Evolutionary conservation across 2,113 vertebrate genomes (phyloP).

Genomic region (Tautogolabrus adspersus): DNA sequence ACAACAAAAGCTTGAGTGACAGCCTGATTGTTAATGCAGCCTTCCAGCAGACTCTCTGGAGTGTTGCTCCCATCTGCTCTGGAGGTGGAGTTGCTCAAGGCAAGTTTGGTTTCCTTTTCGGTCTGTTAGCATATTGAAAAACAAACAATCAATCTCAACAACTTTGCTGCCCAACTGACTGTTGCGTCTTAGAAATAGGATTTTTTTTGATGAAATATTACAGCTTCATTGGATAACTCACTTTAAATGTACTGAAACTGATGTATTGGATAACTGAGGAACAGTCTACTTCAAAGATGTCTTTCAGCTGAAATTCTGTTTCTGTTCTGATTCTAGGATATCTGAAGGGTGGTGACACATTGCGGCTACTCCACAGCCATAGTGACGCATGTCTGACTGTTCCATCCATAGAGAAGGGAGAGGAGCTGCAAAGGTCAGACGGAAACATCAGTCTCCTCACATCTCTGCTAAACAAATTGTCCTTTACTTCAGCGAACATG

Average conservation of each 20-base stretch:
- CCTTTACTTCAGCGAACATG: conserved; percentile 3
- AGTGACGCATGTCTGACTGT: conserved; percentile 94
- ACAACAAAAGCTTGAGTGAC: conserved; percentile 69
- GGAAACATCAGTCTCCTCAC: background rate
- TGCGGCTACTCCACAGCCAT: conserved; percentile 91
- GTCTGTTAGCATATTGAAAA: conserved; percentile 17
- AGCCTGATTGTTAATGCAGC: conserved; percentile 91
- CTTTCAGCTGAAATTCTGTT: background rate
- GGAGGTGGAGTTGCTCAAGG: conserved; percentile 91
- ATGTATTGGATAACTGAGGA: too few species aligned
- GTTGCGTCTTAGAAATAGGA: background rate
- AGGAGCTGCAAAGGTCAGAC: conserved; percentile 90
- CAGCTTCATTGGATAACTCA: too few species aligned
- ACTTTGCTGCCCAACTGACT: background rate
- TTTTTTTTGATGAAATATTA: background rate
- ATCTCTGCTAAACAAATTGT: background rate
- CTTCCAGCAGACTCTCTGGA: conserved; percentile 97
- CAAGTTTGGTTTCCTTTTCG: conserved; percentile 63
- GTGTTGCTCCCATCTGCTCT: conserved; percentile 93
- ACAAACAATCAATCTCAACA: background rate
- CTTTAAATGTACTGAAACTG: too few species aligned
- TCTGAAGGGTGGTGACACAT: conserved; percentile 93
- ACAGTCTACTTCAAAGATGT: too few species aligned
- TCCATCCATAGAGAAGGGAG: conserved; percentile 87
- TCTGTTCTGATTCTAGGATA: conserved; percentile 84